Evolutionary conservation across 2,113 vertebrate species (phyloP).

Genomic region (Typhlomys cinereus): DNA sequence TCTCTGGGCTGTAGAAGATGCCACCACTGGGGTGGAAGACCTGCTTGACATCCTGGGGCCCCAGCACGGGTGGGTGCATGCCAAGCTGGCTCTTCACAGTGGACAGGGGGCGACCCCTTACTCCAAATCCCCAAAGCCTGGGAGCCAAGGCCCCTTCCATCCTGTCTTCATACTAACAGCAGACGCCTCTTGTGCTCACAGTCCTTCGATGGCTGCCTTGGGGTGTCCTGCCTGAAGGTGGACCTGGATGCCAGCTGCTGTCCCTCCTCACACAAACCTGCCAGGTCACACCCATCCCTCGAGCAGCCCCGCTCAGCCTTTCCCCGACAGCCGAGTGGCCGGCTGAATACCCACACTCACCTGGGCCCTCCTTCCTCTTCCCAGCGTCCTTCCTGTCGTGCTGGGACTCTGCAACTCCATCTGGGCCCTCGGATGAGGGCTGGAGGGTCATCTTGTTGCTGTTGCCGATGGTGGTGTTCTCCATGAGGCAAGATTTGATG

Average conservation of each 20-base stretch:
- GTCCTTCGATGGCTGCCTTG: neutral
- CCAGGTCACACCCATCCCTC: neutral
- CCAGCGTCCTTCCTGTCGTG: accelerated
- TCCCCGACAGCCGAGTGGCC: no score
- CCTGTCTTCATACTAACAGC: neutral
- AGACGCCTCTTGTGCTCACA: neutral
- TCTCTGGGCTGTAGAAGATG: neutral
- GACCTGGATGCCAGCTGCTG: neutral
- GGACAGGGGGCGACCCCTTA: no score
- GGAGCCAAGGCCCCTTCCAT: neutral
- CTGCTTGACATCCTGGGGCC: neutral
- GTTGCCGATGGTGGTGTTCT: neutral
- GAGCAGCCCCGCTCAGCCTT: no score
- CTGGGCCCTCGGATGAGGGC: accelerated
- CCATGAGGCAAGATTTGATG: neutral
- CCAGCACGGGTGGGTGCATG: neutral
- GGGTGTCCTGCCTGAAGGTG: accelerated
- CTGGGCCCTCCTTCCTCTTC: accelerated
- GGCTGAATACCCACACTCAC: slow-evolving; percentile 1
- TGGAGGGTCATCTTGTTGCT: neutral
- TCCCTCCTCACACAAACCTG: neutral
- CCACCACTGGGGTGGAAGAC: accelerated
- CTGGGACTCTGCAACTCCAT: accelerated
- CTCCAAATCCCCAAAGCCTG: neutral
- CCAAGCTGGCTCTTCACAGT: accelerated